Percentiles rank a stretch among this genome's conserved stretches.
These are phyloP conservation scores for Synaphobranchus kaupii DNA, from an alignment of 2,797 vertebrate species.

Conservation along the genomic window DNA sequence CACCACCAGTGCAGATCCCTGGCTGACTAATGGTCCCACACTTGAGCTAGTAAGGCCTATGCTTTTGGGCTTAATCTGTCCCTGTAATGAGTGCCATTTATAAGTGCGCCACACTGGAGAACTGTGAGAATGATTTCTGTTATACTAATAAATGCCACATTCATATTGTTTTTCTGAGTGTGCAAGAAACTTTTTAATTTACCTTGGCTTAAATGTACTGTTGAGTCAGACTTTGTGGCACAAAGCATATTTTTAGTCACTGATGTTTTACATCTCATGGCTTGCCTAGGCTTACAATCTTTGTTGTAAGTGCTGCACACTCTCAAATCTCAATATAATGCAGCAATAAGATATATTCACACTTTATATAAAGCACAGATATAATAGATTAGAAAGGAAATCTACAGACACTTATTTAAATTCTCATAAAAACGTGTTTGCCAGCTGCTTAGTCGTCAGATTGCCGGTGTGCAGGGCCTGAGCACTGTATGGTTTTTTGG, in stretches of 20 bases:
- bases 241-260: neutral
- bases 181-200: neutral
- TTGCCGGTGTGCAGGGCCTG: neutral
- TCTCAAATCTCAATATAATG: neutral
- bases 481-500: neutral
- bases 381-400: neutral
- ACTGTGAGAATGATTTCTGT: neutral
- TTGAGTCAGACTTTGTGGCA: conserved; percentile 1
- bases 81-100: neutral
- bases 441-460: neutral
- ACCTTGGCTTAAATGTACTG: neutral
- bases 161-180: neutral
- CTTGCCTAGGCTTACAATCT: neutral
- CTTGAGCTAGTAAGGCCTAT: neutral
- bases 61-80: neutral
- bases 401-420: neutral
- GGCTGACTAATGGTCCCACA: neutral
- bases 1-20: neutral
- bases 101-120: neutral
- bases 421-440: neutral
- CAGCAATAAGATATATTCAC: neutral
- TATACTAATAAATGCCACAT: neutral
- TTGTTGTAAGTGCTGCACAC: neutral
- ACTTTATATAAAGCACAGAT: neutral
- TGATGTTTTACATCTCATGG: neutral